Base-by-base conservation (phyloP, 1,140 invertebrate genomes). In the Heterodera schachtii region DNA sequence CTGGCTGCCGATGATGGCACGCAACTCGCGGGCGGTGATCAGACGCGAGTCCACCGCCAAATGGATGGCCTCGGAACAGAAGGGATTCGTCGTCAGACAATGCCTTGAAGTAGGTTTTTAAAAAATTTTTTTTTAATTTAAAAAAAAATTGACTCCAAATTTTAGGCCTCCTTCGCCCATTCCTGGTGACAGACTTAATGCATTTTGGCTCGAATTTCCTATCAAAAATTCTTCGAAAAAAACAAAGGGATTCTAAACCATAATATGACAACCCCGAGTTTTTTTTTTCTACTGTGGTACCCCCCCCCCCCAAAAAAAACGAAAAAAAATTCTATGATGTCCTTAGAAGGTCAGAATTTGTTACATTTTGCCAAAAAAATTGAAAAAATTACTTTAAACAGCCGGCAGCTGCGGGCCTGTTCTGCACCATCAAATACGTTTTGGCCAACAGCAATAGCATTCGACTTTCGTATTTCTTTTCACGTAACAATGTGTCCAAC, bases 381-480 rank as follows among this genome's bases (percentile, higher is more conserved):
- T 31, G 13, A 43, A 21, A 43, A 11, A 64, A n/a, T n/a, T 9
- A 80, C 79, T 66, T 75, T 31, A 85, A 57, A 49, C 84, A 85
- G 1, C 52, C 69, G 9, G 79, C 57, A 2, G 84, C 84, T 9
- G 84, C 85, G 9, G 84, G 82, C 8, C 84, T 70, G 44, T 85
- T 86, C 46, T 85, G 85, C 31, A 86, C 69, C 85, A 84, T 86
- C 31, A 85, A 69, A 67, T 87, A 85, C 41, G 84, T 84, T 60
- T 84, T 86, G 5, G 84, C 81, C 41, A 87, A 41, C 21, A 85
- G 47, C 47, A 85, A 77, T 21, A 85, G 74, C 46, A 85, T 67
- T 9, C 85, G 84, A 9, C 84, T 66, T 46, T 85, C 84, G 57
- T 83, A 70, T 73, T 85, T 85, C 47, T 75, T 19, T 19, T 66